Evolutionary conservation across 2,797 vertebrate genomes (phyloP).

Genomic region (Enteromius afrohamiltoni): DNA sequence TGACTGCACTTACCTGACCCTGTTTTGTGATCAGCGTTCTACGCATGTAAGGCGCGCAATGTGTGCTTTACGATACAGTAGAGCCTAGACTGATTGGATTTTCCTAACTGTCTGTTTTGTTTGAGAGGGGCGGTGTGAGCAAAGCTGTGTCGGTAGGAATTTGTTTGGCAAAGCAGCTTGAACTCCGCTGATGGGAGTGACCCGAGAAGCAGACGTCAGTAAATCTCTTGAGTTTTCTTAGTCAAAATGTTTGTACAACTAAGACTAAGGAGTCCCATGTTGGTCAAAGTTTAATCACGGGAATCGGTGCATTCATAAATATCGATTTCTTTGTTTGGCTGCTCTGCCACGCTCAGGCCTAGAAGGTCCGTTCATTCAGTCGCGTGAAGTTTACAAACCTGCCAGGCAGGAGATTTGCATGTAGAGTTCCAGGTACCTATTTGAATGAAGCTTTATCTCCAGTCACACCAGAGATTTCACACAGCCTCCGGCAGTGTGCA

Average conservation of each 20-base stretch:
- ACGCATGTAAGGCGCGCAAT: background rate
- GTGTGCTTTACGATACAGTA: background rate
- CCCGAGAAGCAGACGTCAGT: conserved; percentile 66
- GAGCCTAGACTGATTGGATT: conserved; percentile 64
- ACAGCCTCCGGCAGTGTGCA: conserved; percentile 58
- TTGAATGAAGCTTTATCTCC: conserved; percentile 70
- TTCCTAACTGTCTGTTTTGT: conserved; percentile 77
- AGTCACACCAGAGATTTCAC: conserved; percentile 69
- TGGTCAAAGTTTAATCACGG: background rate
- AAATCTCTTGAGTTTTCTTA: conserved; percentile 63
- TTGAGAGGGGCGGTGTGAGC: conserved; percentile 73
- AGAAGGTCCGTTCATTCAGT: conserved; percentile 14
- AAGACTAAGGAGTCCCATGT: conserved; percentile 4
- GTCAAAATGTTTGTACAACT: conserved; percentile 37
- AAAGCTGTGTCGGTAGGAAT: conserved; percentile 59
- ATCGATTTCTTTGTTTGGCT: background rate
- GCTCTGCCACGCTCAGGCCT: background rate
- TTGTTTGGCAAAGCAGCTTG: conserved; percentile 79
- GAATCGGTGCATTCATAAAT: conserved; percentile 9
- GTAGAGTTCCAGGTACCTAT: conserved; percentile 71
- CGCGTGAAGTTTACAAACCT: conserved; percentile 56
- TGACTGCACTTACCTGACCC: background rate
- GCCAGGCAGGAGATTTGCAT: conserved; percentile 73
- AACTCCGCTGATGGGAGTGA: conserved; percentile 70
- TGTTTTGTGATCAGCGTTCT: conserved; percentile 2